phyloP scores from a whole-genome alignment of 2,113 vertebrate genomes.

The Nansenia antarctica region DNA sequence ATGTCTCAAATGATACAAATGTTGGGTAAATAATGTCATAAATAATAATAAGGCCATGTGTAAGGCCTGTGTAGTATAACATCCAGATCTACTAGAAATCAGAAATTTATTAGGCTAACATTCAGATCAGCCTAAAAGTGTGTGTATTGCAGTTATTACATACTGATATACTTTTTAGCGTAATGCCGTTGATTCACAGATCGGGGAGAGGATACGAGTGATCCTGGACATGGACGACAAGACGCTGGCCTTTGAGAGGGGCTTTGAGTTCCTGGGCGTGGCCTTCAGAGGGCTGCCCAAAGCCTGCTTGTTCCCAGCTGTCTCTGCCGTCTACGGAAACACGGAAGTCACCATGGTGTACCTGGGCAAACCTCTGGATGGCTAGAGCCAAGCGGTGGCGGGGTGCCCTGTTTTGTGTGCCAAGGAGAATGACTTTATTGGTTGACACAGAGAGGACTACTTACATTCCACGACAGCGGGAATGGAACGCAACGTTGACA shows the following conservation, averaged over 20 bases:
- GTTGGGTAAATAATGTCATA: no score
- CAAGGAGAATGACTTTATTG: constrained; percentile 37
- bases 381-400: constrained; percentile 69
- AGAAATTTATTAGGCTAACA: background rate
- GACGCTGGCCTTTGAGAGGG: constrained; percentile 96
- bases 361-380: constrained; percentile 95
- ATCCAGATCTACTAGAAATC: background rate
- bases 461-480: constrained; percentile 29
- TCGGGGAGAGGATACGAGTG: constrained; percentile 97
- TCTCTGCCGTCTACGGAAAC: constrained; percentile 98
- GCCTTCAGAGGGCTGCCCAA: constrained; percentile 97
- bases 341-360: constrained; percentile 99
- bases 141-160: background rate
- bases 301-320: constrained; percentile 94
- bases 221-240: constrained; percentile 99
- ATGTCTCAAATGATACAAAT: no score
- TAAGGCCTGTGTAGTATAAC: background rate
- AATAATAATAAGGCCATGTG: no score
- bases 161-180: background rate
- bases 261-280: constrained; percentile 96
- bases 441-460: constrained; percentile 36
- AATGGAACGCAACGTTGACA: constrained; percentile 10
- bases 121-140: background rate
- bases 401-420: constrained; percentile 4
- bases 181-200: constrained; percentile 76